phyloP scores from a whole-genome alignment of 2,888 invertebrate species.

The Digitonthophagus gazella region DNA sequence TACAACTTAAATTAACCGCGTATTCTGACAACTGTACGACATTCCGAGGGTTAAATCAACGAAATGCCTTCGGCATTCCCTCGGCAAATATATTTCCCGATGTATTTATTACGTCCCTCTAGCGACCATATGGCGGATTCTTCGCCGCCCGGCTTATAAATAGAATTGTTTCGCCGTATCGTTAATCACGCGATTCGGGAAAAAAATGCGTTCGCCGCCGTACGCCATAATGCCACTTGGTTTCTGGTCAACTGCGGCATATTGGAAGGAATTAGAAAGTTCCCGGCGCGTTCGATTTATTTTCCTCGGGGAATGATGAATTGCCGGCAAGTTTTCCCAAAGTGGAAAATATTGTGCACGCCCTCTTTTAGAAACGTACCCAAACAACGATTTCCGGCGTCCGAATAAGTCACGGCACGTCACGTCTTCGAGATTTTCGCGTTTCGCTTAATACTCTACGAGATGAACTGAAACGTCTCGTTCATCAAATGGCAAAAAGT shows the following conservation, averaged over 20 bases:
- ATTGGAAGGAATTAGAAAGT: constrained; percentile 12
- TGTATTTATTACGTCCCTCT: constrained; percentile 39
- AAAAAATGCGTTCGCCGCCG: neutral
- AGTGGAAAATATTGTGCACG: constrained; percentile 36
- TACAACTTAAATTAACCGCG: no score
- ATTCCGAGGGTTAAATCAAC: constrained; percentile 45
- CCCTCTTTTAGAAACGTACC: constrained; percentile 21
- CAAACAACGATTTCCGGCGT: constrained; percentile 13
- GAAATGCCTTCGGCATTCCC: constrained; percentile 42
- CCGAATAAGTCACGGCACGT: constrained; percentile 2
- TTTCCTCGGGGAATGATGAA: constrained; percentile 35
- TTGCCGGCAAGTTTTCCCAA: constrained; percentile 35
- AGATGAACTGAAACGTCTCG: neutral
- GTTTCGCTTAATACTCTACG: neutral
- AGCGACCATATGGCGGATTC: constrained; percentile 25
- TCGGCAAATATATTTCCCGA: constrained; percentile 39
- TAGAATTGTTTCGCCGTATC: constrained; percentile 3
- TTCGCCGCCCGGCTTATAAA: constrained; percentile 21
- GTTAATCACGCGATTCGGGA: neutral
- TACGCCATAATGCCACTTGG: neutral
- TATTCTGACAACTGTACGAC: constrained; percentile 40
- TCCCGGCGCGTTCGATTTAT: constrained; percentile 30
- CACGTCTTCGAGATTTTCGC: neutral
- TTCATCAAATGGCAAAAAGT: neutral
- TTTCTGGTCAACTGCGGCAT: neutral